Evolutionary conservation across 2,888 invertebrate species (phyloP), one percentile per base, ranked within the genome.

Genomic region (Argynnis bischoffii): DNA sequence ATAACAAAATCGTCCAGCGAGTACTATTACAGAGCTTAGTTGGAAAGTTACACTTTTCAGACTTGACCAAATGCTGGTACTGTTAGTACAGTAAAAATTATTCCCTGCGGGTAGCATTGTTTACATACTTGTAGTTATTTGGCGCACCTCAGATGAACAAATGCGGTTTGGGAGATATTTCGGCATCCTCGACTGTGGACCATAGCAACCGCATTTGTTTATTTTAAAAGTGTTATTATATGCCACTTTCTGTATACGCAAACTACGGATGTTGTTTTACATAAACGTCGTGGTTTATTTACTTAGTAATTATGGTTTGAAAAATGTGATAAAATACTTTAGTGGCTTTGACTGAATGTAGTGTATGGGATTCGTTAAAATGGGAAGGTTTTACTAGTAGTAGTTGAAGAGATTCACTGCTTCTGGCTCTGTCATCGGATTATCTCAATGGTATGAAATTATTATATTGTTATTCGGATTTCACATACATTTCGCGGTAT

Each of bases 211-310:
- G 78, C 78, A 77, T 77, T 78, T 79, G 75, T 84, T 81, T 77
- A 76, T 78, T 78, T 79, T 79, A 81, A 81, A 79, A 80, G 78
- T 77, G 76, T 80, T 78, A 75, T 76, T 79, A 79, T 74, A 76
- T 41, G 53, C 41, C 47, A 57, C 31, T 69, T 64, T 64, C 63
- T 67, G 48, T 61, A 26, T 60, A 21, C 16, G 57, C 47, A 21
- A 35, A 63, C 54, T 18, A 56, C 41, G 48, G 16, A 4, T 8
- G 14, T 56, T 56, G 41, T 57, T 57, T 47, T 14, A 16, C n/a
- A 16, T 41, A 41, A 41, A 41, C 1, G 35, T 41, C 11, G 35
- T 41, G 35, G 35, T 41, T 41, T 41, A 41, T 11, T 41, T 11
- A 11, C 35, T 41, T 11, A 41, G 35, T 41, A 11, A 11, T 41